Evolutionary conservation across 1,140 invertebrate species (phyloP), one percentile per base, ranked within the genome.

Genomic region (Drosophila pachea): DNA sequence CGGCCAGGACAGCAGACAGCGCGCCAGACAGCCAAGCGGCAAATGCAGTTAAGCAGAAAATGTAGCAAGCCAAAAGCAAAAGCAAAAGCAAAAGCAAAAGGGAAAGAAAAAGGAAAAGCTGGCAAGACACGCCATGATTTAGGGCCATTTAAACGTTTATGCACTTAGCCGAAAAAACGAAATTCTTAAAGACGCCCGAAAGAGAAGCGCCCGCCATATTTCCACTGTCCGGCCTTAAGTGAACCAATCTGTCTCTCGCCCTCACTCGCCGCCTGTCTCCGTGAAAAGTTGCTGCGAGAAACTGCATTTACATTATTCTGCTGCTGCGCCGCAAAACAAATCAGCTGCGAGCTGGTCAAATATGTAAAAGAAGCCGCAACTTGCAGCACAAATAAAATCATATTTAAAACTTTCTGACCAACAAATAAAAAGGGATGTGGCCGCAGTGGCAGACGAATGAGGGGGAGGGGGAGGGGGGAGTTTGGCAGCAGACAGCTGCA

Each of bases 1-100:
- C 54, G 16, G 50, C 40, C 50, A 58, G 35, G 66, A 55, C 52
- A 49, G 60, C 38, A 29, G 56, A 53, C 55, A 42, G 40, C 12
- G 36, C 38, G 43, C 22, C 22, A 62, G 66, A 55, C 71, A 73
- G 68, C 73, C 73, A 58, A 22, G 60, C 76, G 70, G 66, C 76
- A 86, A 84, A 86, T 76, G 81, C 79, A 86, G 86, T 84, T 84
- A 79, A 86, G 76, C 59, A 50, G 68, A 76, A 86, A 76, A 79
- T 84, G 56, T 73, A 56, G 33, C 49, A 33, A 22, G 22, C 22
- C 22, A 22, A 22, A 22, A 22, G 22, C 22, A 22, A 22, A 3
- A 22, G 22, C 22, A 22, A 22, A 22, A 22, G 22, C 1, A 22
- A 22, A 22, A 22, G 22, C 22, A 22, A 22, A 22, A n/a, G n/a